Conservation (phyloP, 2,113 vertebrate species). For the Dipodomys merriami region DNA sequence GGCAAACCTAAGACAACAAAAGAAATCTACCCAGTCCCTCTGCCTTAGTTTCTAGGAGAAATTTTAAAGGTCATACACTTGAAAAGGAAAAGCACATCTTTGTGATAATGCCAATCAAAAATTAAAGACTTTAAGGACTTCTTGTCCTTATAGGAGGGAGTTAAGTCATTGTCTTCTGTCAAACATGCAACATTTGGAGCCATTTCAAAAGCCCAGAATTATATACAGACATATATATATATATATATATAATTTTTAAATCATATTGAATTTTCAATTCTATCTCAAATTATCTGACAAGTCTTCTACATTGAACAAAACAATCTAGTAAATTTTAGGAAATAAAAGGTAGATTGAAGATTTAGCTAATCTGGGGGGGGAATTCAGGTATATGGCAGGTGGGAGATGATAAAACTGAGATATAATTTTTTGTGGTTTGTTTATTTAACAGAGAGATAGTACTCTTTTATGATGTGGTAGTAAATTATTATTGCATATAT, state of each 20-base stretch:
- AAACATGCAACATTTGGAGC: background rate
- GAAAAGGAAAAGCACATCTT: background rate
- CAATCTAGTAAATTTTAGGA: background rate
- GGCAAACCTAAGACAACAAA: background rate
- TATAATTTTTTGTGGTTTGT: background rate
- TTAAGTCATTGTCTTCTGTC: background rate
- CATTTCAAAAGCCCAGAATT: background rate
- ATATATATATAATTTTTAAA: background rate
- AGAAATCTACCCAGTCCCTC: background rate
- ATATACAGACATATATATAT: too few species aligned
- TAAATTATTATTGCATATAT: background rate
- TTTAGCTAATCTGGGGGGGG: background rate
- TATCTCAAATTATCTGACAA: background rate
- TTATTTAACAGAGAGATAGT: background rate
- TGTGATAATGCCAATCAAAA: background rate
- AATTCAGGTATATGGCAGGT: background rate
- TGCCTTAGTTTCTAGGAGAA: conserved; percentile 37
- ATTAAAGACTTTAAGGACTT: too few species aligned
- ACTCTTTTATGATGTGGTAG: background rate
- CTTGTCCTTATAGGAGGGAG: background rate
- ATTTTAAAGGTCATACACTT: background rate
- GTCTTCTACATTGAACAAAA: background rate
- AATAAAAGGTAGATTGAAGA: background rate
- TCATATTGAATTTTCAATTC: background rate
- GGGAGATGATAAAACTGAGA: background rate